These are phyloP conservation scores for Collichthys lucidus DNA, from an alignment of 2,113 vertebrate species.

Conservation along the genomic window DNA sequence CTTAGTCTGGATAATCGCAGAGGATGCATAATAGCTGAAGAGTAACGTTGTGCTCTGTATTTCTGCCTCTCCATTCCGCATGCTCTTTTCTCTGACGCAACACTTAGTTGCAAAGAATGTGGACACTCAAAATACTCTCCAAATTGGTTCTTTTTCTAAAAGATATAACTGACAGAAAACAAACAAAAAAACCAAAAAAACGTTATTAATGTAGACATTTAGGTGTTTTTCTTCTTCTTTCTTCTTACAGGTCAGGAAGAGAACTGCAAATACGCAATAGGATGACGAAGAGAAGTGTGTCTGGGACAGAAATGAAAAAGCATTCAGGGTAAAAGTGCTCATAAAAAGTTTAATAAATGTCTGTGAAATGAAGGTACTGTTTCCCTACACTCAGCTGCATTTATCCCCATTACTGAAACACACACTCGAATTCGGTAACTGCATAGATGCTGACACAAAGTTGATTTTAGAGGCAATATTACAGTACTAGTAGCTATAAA, in stretches of 20 bases:
- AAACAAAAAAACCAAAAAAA: background rate
- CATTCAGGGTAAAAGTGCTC: background rate
- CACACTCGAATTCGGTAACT: background rate
- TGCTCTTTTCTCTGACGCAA: background rate
- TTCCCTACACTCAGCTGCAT: background rate
- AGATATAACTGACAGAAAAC: background rate
- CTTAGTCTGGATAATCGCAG: slow-evolving; percentile 23
- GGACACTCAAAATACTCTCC: background rate
- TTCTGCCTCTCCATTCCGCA: slow-evolving; percentile 7
- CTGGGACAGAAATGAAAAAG: background rate
- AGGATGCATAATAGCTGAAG: slow-evolving; percentile 31
- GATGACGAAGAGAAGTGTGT: background rate
- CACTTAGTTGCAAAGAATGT: background rate
- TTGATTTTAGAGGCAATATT: background rate
- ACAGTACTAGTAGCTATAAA: background rate
- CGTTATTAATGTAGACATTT: background rate
- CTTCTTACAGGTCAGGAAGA: background rate
- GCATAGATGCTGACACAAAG: background rate
- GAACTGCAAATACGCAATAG: background rate
- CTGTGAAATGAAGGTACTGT: background rate
- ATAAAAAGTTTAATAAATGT: background rate
- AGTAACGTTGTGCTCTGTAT: slow-evolving; percentile 2
- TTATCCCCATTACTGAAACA: background rate
- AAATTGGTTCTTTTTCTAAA: background rate
- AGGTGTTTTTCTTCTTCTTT: background rate